phyloP scores from a whole-genome alignment of 2,113 vertebrate genomes.

The Percina caprodes region DNA sequence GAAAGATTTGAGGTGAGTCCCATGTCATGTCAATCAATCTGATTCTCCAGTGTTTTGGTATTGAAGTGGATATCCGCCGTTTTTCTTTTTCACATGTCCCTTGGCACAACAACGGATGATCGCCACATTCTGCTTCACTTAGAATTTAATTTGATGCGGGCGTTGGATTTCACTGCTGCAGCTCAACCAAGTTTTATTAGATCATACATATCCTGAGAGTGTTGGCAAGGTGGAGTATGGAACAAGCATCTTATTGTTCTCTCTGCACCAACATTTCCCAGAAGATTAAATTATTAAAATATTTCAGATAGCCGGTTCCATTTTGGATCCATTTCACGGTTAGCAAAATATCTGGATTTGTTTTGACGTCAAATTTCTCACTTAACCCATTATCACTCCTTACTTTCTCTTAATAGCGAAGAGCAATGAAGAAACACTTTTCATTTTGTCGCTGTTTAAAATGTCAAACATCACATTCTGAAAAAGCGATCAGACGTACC shows the following conservation, averaged over 20 bases:
- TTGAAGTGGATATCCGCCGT: not conserved
- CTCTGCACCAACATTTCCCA: not conserved
- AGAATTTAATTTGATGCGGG: constrained; percentile 46
- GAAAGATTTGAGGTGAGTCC: not conserved
- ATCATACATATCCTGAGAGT: constrained; percentile 20
- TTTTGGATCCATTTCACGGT: not conserved
- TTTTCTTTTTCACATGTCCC: constrained; percentile 12
- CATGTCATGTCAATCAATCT: not conserved
- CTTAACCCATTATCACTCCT: not conserved
- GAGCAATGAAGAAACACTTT: not conserved
- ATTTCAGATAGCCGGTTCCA: not conserved
- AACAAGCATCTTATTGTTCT: constrained; percentile 42
- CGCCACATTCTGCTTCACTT: constrained; percentile 11
- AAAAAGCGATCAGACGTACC: not conserved
- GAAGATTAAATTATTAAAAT: not conserved
- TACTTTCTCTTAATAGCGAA: not conserved
- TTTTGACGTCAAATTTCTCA: not conserved
- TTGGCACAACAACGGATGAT: constrained; percentile 18
- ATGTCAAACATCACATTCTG: not conserved
- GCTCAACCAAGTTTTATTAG: constrained; percentile 45
- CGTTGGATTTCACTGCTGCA: constrained; percentile 47
- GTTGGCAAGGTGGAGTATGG: not conserved
- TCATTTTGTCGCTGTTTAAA: not conserved
- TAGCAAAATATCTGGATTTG: not conserved
- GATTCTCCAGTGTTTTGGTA: not conserved